Conservation (phyloP, 2,113 vertebrate genomes). For the Scopus umbretta region DNA sequence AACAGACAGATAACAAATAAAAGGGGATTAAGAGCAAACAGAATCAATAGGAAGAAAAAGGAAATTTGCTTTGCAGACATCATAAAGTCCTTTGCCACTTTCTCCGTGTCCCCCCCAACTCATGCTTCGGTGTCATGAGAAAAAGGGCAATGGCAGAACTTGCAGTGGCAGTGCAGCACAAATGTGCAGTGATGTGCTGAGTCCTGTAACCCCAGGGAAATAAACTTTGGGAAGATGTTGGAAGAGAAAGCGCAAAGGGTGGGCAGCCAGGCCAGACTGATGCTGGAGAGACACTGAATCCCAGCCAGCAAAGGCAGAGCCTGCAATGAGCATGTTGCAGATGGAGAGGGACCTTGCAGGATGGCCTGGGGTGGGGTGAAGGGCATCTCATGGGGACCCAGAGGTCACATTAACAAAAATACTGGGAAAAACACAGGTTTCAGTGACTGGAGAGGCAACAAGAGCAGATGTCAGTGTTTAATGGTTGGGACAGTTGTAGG, state of each 20-base stretch:
- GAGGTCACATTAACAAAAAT: background rate
- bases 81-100: background rate
- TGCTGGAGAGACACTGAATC: background rate
- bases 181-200: background rate
- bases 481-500: background rate
- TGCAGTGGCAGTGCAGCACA: background rate
- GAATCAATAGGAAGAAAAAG: slow-evolving; percentile 2
- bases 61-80: slow-evolving; percentile 11
- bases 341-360: background rate
- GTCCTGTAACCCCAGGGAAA: background rate
- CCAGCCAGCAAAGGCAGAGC: background rate
- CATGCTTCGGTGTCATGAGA: background rate
- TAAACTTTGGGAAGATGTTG: background rate
- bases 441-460: background rate
- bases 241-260: background rate
- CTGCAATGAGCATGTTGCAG: fast-evolving
- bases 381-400: background rate
- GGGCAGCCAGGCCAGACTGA: background rate
- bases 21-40: background rate
- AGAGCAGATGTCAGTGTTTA: background rate
- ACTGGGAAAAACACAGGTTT: background rate
- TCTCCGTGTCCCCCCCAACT: background rate
- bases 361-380: background rate
- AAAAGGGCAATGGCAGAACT: background rate
- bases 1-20: too few species aligned